Percentiles rank a stretch among this genome's conserved stretches.
These are phyloP conservation scores for Scaptomyza tumidula DNA, from an alignment of 2,888 invertebrate genomes.

Conservation along the genomic window DNA sequence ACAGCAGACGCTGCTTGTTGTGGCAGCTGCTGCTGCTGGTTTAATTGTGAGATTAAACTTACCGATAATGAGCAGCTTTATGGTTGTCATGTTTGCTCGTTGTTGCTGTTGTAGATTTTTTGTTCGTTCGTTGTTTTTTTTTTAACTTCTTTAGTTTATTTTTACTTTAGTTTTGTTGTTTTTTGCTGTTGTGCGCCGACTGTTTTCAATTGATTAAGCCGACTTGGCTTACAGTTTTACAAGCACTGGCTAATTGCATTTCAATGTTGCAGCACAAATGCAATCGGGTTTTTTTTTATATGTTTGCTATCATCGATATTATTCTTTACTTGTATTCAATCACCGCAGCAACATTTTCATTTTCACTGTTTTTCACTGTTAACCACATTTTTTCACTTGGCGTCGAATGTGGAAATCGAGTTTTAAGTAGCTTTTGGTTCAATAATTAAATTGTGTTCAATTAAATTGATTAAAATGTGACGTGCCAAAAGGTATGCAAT, in stretches of 20 bases:
- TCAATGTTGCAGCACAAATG: conserved; percentile 62
- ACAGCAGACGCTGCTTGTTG: conserved; percentile 23
- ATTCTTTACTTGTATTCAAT: not conserved
- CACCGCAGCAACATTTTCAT: not conserved
- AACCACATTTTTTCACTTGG: not conserved
- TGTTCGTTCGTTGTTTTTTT: no score
- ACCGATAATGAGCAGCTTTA: conserved; percentile 82
- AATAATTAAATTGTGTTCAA: conserved; percentile 64
- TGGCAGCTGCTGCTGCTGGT: conserved; percentile 36
- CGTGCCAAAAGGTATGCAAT: conserved; percentile 5
- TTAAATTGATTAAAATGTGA: conserved; percentile 67
- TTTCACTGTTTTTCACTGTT: not conserved
- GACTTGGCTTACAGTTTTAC: conserved; percentile 55
- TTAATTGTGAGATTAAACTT: conserved; percentile 81
- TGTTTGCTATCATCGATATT: conserved; percentile 1
- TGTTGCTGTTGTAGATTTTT: conserved; percentile 20
- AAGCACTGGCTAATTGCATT: conserved; percentile 71
- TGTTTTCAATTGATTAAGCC: conserved; percentile 48
- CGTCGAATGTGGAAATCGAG: not conserved
- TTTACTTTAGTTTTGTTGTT: conserved; percentile 25
- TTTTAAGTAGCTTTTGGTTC: conserved; percentile 19
- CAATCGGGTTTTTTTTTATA: conserved; percentile 35
- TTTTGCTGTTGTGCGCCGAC: conserved; percentile 20
- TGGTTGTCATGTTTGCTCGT: conserved; percentile 70
- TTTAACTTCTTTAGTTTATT: conserved; percentile 14